Conservation (phyloP, 2,113 vertebrate species). For the Geothlypis trichas region DNA sequence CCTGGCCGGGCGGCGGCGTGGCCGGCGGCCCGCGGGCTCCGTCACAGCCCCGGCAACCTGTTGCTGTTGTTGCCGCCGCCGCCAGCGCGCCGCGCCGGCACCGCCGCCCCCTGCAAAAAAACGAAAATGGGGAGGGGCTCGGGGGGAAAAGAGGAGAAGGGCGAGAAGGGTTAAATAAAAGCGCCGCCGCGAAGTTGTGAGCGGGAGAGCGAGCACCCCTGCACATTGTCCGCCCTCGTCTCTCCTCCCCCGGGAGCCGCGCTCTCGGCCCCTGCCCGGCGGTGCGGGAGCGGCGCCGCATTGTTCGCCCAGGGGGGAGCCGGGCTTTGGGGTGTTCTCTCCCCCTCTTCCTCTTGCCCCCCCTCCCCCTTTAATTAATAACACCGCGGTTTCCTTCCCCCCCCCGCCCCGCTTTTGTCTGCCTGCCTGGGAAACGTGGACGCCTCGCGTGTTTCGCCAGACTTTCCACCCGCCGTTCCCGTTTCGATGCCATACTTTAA, state of each 20-base stretch:
- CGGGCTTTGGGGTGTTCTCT: neutral
- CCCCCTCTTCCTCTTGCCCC: neutral
- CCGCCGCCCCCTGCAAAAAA: neutral
- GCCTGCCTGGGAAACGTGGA: slow-evolving; percentile 38
- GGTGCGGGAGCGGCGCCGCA: neutral
- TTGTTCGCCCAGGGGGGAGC: neutral
- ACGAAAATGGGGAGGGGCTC: neutral
- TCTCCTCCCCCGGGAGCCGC: neutral
- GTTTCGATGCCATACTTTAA: slow-evolving; percentile 65
- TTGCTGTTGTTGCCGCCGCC: neutral
- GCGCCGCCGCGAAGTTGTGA: neutral
- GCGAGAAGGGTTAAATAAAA: neutral
- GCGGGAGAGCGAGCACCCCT: neutral
- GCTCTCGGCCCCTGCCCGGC: neutral
- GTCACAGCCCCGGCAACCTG: slow-evolving; percentile 42
- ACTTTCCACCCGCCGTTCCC: slow-evolving; percentile 34
- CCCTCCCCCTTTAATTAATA: neutral
- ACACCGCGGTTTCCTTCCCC: neutral
- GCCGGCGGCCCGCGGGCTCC: slow-evolving; percentile 21
- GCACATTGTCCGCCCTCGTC: neutral
- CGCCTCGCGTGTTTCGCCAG: slow-evolving; percentile 25
- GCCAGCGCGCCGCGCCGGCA: neutral
- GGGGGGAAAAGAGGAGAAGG: no score
- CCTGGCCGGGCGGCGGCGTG: slow-evolving; percentile 48
- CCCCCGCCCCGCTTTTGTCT: slow-evolving; percentile 53